These are phyloP conservation scores for Mystacornis crossleyi DNA, from an alignment of 2,113 vertebrate species.

Conservation along the genomic window DNA sequence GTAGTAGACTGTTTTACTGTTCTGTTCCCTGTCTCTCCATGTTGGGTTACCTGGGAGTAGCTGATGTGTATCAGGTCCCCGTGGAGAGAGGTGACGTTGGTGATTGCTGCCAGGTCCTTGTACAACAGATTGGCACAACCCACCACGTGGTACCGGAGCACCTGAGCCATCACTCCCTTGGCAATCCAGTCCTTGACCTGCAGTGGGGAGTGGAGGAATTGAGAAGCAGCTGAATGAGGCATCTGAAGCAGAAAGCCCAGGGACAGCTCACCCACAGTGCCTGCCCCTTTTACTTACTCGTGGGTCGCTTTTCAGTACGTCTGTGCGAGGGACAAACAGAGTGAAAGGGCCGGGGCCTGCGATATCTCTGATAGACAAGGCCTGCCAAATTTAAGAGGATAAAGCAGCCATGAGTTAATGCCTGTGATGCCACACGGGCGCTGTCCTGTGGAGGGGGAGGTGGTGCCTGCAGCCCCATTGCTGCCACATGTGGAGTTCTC, in stretches of 20 bases:
- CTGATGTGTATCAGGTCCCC: conserved; percentile 80
- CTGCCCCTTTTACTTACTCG: conserved; percentile 52
- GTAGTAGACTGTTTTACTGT: neutral
- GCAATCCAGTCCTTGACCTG: conserved; percentile 72
- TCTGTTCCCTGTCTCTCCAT: neutral
- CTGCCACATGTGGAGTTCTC: rapidly evolving
- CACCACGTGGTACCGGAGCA: conserved; percentile 86
- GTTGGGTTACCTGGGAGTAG: conserved; percentile 77
- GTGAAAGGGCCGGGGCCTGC: conserved; percentile 85
- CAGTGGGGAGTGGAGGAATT: neutral
- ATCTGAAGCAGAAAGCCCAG: neutral
- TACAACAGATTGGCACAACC: conserved; percentile 81
- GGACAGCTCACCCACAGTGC: neutral
- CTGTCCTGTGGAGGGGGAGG: neutral
- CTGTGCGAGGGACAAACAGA: conserved; percentile 75
- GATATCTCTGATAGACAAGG: conserved; percentile 68
- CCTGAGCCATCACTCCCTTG: conserved; percentile 59
- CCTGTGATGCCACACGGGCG: rapidly evolving
- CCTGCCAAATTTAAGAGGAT: conserved; percentile 65
- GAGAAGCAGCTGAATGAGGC: neutral
- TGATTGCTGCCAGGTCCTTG: conserved; percentile 71
- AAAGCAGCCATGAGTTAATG: neutral
- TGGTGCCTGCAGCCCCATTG: neutral
- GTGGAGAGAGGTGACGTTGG: conserved; percentile 82
- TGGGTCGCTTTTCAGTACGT: conserved; percentile 32